These are phyloP conservation scores for Anguilla marmorata DNA, from an alignment of 2,797 vertebrate genomes.

Conservation along the genomic window DNA sequence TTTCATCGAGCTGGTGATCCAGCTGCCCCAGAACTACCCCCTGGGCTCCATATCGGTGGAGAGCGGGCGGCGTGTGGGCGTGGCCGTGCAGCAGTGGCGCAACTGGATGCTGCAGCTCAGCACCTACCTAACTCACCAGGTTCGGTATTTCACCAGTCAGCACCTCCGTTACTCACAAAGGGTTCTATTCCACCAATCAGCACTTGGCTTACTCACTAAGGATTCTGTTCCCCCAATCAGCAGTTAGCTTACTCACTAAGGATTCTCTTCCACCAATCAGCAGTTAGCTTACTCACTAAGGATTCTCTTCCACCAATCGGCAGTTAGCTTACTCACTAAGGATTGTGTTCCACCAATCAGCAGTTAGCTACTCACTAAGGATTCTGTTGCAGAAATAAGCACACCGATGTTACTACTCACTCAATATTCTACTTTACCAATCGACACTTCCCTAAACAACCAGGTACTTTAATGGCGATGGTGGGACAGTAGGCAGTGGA, in stretches of 20 bases:
- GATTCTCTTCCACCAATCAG: not conserved
- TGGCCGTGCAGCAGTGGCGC: constrained; percentile 96
- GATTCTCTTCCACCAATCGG: not conserved
- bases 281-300: not conserved
- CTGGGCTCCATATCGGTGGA: constrained; percentile 91
- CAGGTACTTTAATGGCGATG: not conserved
- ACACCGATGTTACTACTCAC: not conserved
- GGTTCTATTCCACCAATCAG: constrained; percentile 25
- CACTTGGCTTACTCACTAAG: not conserved
- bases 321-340: constrained; percentile 64
- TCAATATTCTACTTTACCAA: not conserved
- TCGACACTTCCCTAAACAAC: not conserved
- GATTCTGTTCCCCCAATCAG: not conserved
- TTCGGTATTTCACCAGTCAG: constrained; percentile 39
- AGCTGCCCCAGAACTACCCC: constrained; percentile 91
- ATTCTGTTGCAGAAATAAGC: not conserved
- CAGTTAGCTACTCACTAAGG: not conserved
- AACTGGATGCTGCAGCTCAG: constrained; percentile 99
- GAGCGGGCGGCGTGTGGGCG: constrained; percentile 92
- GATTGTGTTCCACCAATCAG: constrained; percentile 26
- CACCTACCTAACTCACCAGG: constrained; percentile 90
- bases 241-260: not conserved
- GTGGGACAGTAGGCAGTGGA: not conserved
- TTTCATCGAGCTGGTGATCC: constrained; percentile 95
- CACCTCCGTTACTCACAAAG: constrained; percentile 64